Conservation (phyloP, 2,888 invertebrate genomes). For the Eustalomyia histrio region DNA sequence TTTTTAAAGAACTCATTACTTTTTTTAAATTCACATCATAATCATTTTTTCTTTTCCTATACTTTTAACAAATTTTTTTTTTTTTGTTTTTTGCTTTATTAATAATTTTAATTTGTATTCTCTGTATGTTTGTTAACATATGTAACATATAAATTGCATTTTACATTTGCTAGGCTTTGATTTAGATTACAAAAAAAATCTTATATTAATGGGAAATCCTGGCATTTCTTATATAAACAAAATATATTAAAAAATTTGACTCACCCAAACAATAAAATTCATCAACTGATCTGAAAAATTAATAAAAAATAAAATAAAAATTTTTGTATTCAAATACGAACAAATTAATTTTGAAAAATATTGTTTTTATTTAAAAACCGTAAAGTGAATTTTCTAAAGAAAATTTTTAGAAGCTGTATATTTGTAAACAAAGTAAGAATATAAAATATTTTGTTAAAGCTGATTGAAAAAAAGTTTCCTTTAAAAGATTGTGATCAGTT, state of each 20-base stretch:
- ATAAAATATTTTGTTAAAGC: too few species aligned
- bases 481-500: too few species aligned
- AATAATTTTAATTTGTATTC: conserved; percentile 31
- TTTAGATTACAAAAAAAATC: conserved; percentile 13
- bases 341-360: not conserved
- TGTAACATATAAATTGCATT: not conserved
- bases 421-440: too few species aligned
- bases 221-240: conserved; percentile 35
- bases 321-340: conserved; percentile 16
- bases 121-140: conserved; percentile 35
- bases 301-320: conserved; percentile 18
- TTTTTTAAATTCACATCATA: conserved; percentile 5
- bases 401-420: too few species aligned
- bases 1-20: not conserved
- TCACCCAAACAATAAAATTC: conserved; percentile 44
- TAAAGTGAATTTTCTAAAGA: too few species aligned
- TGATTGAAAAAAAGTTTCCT: too few species aligned
- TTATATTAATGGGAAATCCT: conserved; percentile 3
- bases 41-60: conserved; percentile 25
- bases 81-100: conserved; percentile 20
- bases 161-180: conserved; percentile 22
- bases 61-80: conserved; percentile 29
- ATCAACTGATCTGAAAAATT: conserved; percentile 38
- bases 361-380: not conserved
- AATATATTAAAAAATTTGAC: conserved; percentile 22